Percentiles rank a stretch among this genome's conserved stretches.
phyloP scores from a whole-genome alignment of 53 echinoderm and acorn worm genomes.

The Echinarachnius parma region DNA sequence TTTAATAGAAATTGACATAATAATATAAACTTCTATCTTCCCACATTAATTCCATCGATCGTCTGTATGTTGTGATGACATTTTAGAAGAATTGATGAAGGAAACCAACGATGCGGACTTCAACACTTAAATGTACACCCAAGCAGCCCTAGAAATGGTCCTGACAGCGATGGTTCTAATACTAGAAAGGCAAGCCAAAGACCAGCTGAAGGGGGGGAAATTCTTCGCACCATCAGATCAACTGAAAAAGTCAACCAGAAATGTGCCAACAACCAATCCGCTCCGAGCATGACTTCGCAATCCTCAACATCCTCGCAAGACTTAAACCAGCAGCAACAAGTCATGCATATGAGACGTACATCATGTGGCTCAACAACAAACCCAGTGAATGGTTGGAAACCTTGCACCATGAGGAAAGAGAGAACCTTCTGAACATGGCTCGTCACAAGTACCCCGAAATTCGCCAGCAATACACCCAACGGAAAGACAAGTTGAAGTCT shows the following conservation, averaged over 20 bases:
- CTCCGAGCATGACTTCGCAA: constrained; percentile 52
- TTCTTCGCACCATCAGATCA: constrained; percentile 20
- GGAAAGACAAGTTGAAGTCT: constrained; percentile 31
- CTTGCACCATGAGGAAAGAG: constrained; percentile 16
- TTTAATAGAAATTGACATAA: no score
- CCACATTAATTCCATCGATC: no score
- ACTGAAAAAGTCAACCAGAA: constrained; percentile 3
- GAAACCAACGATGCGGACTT: constrained; percentile 40
- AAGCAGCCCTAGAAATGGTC: constrained; percentile 49
- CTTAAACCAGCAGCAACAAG: constrained; percentile 48
- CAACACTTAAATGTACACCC: constrained; percentile 31
- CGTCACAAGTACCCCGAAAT: constrained; percentile 7
- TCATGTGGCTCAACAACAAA: constrained; percentile 59
- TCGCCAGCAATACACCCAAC: neutral
- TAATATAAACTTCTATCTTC: no score
- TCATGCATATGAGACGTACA: constrained; percentile 43
- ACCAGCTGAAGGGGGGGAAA: constrained; percentile 44
- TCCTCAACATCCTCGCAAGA: constrained; percentile 38
- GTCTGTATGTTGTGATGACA: no score
- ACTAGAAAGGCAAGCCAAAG: no score
- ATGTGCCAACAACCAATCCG: constrained; percentile 59
- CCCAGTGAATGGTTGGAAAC: constrained; percentile 51
- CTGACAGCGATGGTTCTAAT: constrained; percentile 32
- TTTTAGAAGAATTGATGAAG: constrained; percentile 24
- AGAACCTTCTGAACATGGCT: constrained; percentile 12